phyloP scores from a whole-genome alignment of 2,888 invertebrate genomes.

The Polydrusus tereticollis region DNA sequence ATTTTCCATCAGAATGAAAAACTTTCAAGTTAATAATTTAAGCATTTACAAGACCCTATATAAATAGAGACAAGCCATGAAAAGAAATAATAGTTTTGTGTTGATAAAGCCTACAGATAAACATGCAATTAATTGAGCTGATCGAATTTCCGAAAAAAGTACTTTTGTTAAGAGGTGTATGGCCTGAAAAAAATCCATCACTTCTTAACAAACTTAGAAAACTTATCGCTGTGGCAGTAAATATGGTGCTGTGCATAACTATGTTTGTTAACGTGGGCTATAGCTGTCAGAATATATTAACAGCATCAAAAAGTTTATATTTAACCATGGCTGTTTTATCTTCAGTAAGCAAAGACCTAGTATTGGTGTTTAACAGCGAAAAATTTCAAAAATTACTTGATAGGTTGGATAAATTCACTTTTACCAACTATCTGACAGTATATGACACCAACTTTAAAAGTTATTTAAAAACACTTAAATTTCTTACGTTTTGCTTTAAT shows the following conservation, averaged over 20 bases:
- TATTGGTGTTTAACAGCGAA: constrained; percentile 19
- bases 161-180: not conserved
- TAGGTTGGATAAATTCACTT: not conserved
- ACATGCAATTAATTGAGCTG: not conserved
- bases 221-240: not conserved
- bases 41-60: too few species aligned
- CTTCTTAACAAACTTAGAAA: not conserved
- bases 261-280: not conserved
- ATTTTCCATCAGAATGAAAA: too few species aligned
- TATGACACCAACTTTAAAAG: not conserved
- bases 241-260: not conserved
- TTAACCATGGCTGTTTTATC: not conserved
- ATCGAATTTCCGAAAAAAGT: not conserved
- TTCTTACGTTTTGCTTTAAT: not conserved
- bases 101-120: not conserved
- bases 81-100: too few species aligned
- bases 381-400: not conserved
- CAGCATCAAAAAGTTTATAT: not conserved
- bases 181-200: not conserved
- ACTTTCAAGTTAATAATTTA: too few species aligned
- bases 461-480: not conserved
- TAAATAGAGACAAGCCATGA: too few species aligned
- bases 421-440: not conserved
- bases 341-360: not conserved
- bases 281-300: not conserved